Evolutionary conservation across 2,113 vertebrate species (phyloP).

Genomic region (Paraplagusia blochii): DNA sequence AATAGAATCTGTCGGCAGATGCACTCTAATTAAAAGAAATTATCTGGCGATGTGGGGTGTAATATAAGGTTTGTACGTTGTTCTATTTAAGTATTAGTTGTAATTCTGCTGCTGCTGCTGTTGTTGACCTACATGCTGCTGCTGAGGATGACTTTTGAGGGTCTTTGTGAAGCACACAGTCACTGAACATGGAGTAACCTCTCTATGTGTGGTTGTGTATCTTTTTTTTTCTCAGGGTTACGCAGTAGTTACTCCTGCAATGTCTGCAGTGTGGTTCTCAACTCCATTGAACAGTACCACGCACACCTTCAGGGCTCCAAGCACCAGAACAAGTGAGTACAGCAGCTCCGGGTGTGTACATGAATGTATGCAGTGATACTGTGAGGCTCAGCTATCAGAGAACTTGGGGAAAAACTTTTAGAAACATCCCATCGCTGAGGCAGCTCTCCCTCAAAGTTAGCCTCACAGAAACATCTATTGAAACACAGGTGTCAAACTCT

Average conservation of each 20-base stretch:
- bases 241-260: slow-evolving; percentile 80
- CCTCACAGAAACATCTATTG: no score
- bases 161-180: slow-evolving; percentile 10
- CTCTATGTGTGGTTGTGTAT: slow-evolving; percentile 24
- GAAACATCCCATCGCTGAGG: no score
- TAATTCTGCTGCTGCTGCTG: slow-evolving; percentile 12
- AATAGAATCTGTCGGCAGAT: slow-evolving; percentile 55
- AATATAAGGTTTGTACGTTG: slow-evolving; percentile 30
- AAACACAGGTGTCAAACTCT: no score
- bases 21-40: slow-evolving; percentile 56
- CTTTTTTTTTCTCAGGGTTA: slow-evolving; percentile 65
- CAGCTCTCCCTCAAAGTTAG: no score
- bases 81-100: not conserved
- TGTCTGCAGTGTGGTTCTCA: slow-evolving; percentile 78
- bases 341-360: not conserved
- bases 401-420: no score
- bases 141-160: slow-evolving; percentile 3
- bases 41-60: slow-evolving; percentile 25
- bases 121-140: not conserved
- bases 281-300: slow-evolving; percentile 82
- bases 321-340: slow-evolving; percentile 82
- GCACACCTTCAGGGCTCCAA: slow-evolving; percentile 83
- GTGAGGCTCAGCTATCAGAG: no score
- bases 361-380: not conserved
- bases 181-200: slow-evolving; percentile 8